Evolutionary conservation across 1,140 invertebrate genomes (phyloP).

Genomic region (Diorhabda elongata): DNA sequence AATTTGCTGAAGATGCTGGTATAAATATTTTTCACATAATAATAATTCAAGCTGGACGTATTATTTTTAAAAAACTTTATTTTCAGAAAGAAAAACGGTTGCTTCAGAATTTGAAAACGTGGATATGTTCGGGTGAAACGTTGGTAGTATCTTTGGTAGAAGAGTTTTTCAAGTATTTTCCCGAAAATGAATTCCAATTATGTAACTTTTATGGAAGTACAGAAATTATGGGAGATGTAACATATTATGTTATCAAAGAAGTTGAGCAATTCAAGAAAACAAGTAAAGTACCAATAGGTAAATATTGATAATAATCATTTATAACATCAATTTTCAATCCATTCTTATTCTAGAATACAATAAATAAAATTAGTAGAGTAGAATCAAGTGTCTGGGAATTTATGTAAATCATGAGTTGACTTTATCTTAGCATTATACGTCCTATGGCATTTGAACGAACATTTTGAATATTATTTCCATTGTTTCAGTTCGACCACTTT

Average conservation of each 20-base stretch:
- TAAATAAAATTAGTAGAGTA: too few species aligned
- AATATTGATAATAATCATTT: constrained; percentile 24
- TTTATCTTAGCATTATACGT: too few species aligned
- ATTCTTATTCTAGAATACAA: too few species aligned
- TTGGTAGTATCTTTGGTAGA: constrained; percentile 61
- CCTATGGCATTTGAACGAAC: too few species aligned
- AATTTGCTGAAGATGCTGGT: neutral
- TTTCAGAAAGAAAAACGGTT: constrained; percentile 38
- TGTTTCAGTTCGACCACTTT: too few species aligned
- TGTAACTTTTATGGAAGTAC: constrained; percentile 89
- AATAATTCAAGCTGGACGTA: neutral
- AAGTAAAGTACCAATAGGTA: constrained; percentile 77
- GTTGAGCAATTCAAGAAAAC: constrained; percentile 56
- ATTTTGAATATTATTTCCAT: too few species aligned
- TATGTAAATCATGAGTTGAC: too few species aligned
- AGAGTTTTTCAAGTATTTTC: constrained; percentile 70
- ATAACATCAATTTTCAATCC: too few species aligned
- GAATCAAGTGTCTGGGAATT: too few species aligned
- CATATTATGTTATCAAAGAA: constrained; percentile 56
- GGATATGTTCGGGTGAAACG: constrained; percentile 81
- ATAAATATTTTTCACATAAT: neutral
- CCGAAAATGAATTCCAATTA: constrained; percentile 55
- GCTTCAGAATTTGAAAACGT: constrained; percentile 62
- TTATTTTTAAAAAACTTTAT: neutral
- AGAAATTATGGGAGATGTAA: constrained; percentile 81